These are phyloP conservation scores for Sebastes taczanowskii DNA, from an alignment of 2,797 vertebrate genomes.

Conservation along the genomic window DNA sequence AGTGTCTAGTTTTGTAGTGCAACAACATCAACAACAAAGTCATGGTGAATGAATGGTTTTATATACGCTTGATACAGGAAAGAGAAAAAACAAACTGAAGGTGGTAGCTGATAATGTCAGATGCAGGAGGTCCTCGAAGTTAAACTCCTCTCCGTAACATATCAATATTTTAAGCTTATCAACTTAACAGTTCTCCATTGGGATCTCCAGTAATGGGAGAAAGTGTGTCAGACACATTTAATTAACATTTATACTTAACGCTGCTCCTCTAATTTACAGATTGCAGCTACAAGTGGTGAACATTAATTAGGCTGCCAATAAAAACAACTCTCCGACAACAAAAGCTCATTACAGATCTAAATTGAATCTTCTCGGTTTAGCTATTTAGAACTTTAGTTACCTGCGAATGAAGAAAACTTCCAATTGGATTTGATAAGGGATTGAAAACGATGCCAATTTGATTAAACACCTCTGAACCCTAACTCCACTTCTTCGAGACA, in stretches of 20 bases:
- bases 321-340: background rate
- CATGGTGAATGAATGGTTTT: background rate
- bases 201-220: background rate
- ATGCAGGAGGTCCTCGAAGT: background rate
- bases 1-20: background rate
- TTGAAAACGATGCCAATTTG: background rate
- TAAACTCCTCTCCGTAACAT: background rate
- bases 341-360: conserved; percentile 16
- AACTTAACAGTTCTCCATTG: background rate
- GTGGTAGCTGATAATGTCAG: background rate
- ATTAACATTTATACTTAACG: background rate
- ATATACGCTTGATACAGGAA: background rate
- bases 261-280: conserved; percentile 9
- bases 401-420: background rate
- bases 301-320: conserved; percentile 2
- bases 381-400: conserved; percentile 12
- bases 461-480: background rate
- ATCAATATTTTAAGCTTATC: background rate
- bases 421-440: background rate
- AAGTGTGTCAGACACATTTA: background rate
- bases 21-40: background rate
- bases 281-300: background rate
- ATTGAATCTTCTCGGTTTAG: conserved; percentile 4
- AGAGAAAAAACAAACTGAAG: background rate
- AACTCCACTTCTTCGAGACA: background rate